A percentile compares a stretch with the other conserved stretches of the same genome.
Evolutionary conservation across 2,888 invertebrate species (phyloP).

Genomic region (Mesochorus sp.): DNA sequence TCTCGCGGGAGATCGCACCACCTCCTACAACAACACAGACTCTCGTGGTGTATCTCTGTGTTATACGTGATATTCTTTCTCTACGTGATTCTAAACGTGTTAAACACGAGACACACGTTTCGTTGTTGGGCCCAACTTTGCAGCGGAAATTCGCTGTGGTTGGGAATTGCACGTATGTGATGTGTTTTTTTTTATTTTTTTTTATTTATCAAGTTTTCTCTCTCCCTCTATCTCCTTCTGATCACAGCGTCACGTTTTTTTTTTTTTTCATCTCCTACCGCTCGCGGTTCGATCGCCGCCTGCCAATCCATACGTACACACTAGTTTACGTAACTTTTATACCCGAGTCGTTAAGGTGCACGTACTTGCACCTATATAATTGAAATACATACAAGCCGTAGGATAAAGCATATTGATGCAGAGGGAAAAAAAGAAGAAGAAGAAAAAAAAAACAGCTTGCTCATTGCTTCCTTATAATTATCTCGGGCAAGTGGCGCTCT

Average conservation of each 20-base stretch:
- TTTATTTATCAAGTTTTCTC: background rate
- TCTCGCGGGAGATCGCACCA: slow-evolving; percentile 14
- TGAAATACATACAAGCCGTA: background rate
- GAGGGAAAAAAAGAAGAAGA: background rate
- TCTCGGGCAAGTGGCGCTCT: too few species aligned
- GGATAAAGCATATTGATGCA: too few species aligned
- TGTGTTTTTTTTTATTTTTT: slow-evolving; percentile 49
- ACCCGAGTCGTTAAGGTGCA: slow-evolving; percentile 52
- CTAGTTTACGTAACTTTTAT: slow-evolving; percentile 41
- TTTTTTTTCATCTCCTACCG: too few species aligned
- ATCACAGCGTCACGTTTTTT: too few species aligned
- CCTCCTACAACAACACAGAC: slow-evolving; percentile 28
- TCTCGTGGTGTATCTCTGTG: too few species aligned
- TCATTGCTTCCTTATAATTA: background rate
- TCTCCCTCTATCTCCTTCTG: too few species aligned
- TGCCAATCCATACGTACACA: slow-evolving; percentile 56
- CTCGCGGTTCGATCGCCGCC: background rate
- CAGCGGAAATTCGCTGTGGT: too few species aligned
- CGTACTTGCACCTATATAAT: slow-evolving; percentile 2
- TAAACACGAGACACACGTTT: background rate
- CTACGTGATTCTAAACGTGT: slow-evolving; percentile 13
- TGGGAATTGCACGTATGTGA: slow-evolving; percentile 62
- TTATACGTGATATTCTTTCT: too few species aligned
- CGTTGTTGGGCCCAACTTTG: slow-evolving; percentile 36
- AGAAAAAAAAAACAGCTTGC: background rate